A percentile compares a stretch with the other conserved stretches of the same genome.
These are phyloP conservation scores for Siniperca scherzeri DNA, from an alignment of 2,797 vertebrate genomes.

Conservation along the genomic window DNA sequence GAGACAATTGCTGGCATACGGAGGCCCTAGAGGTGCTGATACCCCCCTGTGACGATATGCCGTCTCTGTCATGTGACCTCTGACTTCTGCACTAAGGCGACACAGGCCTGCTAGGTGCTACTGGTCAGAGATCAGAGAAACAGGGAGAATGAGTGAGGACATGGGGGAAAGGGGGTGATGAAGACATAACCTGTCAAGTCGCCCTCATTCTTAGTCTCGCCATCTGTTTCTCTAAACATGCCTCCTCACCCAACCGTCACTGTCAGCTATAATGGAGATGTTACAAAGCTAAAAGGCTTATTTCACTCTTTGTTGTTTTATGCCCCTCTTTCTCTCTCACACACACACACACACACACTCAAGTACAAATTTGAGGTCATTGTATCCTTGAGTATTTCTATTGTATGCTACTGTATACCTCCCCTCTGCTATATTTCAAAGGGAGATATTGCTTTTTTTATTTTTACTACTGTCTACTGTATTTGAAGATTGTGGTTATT, in stretches of 20 bases:
- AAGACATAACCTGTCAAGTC: slow-evolving; percentile 67
- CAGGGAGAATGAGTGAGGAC: slow-evolving; percentile 47
- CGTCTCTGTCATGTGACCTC: slow-evolving; percentile 69
- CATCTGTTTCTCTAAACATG: slow-evolving; percentile 49
- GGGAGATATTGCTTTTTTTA: not conserved
- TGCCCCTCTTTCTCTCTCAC: not conserved
- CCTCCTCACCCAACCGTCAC: not conserved
- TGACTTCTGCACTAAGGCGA: slow-evolving; percentile 64
- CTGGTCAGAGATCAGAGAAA: slow-evolving; percentile 53
- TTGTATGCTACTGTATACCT: not conserved
- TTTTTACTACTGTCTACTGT: not conserved
- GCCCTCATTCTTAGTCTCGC: slow-evolving; percentile 23
- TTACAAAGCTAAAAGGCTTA: not conserved
- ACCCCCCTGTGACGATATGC: slow-evolving; percentile 67
- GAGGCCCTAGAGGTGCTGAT: slow-evolving; percentile 76
- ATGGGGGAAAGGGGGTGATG: slow-evolving; percentile 42
- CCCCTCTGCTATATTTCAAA: not conserved
- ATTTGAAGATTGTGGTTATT: not conserved
- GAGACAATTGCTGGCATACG: slow-evolving; percentile 84
- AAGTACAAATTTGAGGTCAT: not conserved
- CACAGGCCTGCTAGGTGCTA: slow-evolving; percentile 67
- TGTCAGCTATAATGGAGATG: slow-evolving; percentile 21
- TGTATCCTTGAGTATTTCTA: not conserved
- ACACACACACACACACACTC: not conserved
- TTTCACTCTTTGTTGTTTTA: slow-evolving; percentile 1